Percentiles rank a stretch among this genome's conserved stretches.
phyloP scores from a whole-genome alignment of 2,797 vertebrate genomes.

The Anas acuta region DNA sequence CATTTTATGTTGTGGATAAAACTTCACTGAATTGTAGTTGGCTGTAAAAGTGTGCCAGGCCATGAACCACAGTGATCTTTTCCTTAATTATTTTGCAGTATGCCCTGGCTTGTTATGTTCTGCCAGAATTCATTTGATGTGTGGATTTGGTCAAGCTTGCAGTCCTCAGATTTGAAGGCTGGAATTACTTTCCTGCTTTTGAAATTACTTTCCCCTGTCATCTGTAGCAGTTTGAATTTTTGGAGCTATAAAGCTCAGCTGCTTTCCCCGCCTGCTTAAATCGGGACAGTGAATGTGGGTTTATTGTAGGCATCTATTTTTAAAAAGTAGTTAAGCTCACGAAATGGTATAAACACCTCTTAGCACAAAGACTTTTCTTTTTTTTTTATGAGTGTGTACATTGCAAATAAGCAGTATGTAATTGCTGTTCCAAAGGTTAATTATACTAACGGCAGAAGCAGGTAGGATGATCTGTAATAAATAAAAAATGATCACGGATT shows the following conservation, averaged over 20 bases:
- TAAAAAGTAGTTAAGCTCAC: neutral
- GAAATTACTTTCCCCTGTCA: neutral
- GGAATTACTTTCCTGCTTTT: neutral
- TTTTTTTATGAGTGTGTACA: neutral
- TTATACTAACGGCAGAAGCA: neutral
- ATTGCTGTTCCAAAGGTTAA: neutral
- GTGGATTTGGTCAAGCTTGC: neutral
- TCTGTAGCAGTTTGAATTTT: neutral
- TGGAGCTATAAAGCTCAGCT: neutral
- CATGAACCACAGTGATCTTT: neutral
- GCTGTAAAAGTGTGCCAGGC: neutral
- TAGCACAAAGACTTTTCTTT: neutral
- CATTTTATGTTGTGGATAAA: neutral
- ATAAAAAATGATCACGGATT: neutral
- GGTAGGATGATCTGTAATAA: neutral
- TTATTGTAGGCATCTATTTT: conserved; percentile 1
- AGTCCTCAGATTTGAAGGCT: neutral
- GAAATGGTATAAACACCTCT: neutral
- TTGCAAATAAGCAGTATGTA: neutral
- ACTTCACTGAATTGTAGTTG: neutral
- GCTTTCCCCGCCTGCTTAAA: neutral
- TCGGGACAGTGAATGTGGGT: neutral
- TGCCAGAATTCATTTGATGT: neutral
- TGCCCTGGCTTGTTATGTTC: neutral
- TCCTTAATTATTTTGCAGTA: neutral